These are phyloP conservation scores for Sipha maydis DNA, from an alignment of 2,888 invertebrate species.

Conservation along the genomic window DNA sequence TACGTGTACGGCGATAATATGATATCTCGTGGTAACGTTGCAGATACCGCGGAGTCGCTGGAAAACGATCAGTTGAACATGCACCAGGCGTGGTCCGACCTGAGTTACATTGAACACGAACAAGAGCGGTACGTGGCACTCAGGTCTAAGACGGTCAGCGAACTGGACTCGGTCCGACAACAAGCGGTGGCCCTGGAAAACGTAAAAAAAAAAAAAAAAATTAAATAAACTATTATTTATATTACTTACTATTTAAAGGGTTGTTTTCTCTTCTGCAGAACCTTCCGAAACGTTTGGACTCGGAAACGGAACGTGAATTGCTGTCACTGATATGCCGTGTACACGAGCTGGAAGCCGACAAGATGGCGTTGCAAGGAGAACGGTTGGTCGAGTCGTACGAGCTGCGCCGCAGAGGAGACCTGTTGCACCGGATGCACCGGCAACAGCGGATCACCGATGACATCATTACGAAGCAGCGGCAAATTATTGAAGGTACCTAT, in stretches of 20 bases:
- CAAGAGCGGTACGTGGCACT: slow-evolving; percentile 83
- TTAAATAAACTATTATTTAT: no score
- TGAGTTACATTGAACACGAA: slow-evolving; percentile 86
- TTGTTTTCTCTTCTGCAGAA: slow-evolving; percentile 71
- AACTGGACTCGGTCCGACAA: slow-evolving; percentile 82
- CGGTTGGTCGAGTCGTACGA: slow-evolving; percentile 87
- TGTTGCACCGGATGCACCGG: slow-evolving; percentile 83
- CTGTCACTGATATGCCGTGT: slow-evolving; percentile 88
- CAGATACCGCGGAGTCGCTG: slow-evolving; percentile 66
- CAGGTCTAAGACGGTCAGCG: slow-evolving; percentile 80
- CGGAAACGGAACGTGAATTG: slow-evolving; percentile 90
- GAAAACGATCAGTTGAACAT: slow-evolving; percentile 76
- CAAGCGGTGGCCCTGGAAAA: slow-evolving; percentile 85
- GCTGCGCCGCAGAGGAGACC: slow-evolving; percentile 82
- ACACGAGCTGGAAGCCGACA: slow-evolving; percentile 93
- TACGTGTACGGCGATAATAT: not conserved
- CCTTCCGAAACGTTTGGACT: slow-evolving; percentile 84
- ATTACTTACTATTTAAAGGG: no score
- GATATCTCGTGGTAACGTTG: no score
- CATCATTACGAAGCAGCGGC: slow-evolving; percentile 87
- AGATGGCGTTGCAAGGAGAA: slow-evolving; percentile 89
- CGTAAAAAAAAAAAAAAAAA: slow-evolving; percentile 70
- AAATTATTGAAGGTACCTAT: slow-evolving; percentile 81
- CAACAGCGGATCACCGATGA: slow-evolving; percentile 89
- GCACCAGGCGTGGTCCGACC: slow-evolving; percentile 85